Base-by-base conservation (phyloP, 2,113 vertebrate species). In the Panurus biarmicus region DNA sequence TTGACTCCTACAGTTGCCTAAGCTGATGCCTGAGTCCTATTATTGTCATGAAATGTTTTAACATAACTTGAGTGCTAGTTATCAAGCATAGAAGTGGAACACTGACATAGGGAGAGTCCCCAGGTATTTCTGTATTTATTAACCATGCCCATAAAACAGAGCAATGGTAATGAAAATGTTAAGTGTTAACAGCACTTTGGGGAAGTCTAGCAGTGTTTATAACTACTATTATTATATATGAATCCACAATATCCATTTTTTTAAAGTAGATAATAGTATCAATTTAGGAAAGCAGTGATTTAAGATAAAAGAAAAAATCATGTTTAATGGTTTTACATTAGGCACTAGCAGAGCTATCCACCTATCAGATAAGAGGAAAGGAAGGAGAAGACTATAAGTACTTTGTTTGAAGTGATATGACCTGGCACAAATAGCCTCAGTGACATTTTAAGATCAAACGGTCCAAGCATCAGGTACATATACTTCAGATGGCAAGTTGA, bases 361-460 rank as follows among this genome's bases (percentile, higher is more conserved):
- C 31, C 38, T 45, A 72, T 78, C 70, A 78, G 42, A 86, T 85
- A 75, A 72, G 66, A 92, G 47, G 48, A 84, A 72, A 81, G 48
- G 50, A 82, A 31, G 35, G 38, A 95, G 44, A 78, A 87, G 73
- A 81, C 11, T 90, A 65, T 57, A 26, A 92, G 72, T 44, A 44
- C 40, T 75, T 78, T 67, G 29, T 94, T 83, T 78, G 57, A 94
- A 75, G 84, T 81, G 5, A 42, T 45, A 45, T 85, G 89, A 95
- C 84, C 86, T 3, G 0, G 94, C 53, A 96, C 80, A 96, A 92
- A 91, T 38, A 69, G 69, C 53, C 69, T 50, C 5, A 3, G 57
- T 92, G 94, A 85, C 91, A 92, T 91, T 94, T 86, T 90, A 61
- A 85, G 69, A 69, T 64, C 83, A 96, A 91, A 87, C 24, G 87